phyloP scores from a whole-genome alignment of 1,140 invertebrate species.

The Cryptotermes secundus region DNA sequence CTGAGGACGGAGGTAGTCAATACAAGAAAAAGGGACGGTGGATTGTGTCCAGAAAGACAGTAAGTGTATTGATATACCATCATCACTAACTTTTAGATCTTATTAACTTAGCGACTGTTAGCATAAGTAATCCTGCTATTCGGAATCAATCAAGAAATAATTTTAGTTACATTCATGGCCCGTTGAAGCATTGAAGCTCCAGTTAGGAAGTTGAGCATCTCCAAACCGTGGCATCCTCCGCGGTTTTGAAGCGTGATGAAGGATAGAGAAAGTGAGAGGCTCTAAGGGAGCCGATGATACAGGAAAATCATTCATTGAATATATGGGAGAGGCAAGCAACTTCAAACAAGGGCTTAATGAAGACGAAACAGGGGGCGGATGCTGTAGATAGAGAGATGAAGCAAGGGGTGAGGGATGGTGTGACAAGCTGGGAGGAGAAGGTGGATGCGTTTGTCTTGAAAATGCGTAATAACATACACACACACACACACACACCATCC shows the following conservation, averaged over 20 bases:
- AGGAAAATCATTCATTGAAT: constrained; percentile 18
- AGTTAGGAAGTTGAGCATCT: neutral
- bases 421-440: neutral
- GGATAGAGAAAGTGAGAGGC: neutral
- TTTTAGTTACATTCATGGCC: too few relatives aligned
- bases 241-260: neutral
- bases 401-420: neutral
- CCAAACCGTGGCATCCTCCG: neutral
- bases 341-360: constrained; percentile 19
- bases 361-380: neutral
- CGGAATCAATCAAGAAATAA: too few relatives aligned
- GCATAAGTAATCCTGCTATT: too few relatives aligned
- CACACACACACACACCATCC: neutral
- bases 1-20: too few relatives aligned
- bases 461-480: neutral
- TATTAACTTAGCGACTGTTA: too few relatives aligned
- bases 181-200: too few relatives aligned
- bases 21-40: too few relatives aligned
- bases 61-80: too few relatives aligned
- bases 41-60: too few relatives aligned
- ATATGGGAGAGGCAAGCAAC: constrained; percentile 10
- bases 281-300: constrained; percentile 11
- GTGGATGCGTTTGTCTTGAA: neutral
- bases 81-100: too few relatives aligned
- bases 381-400: neutral